Evolutionary conservation across 2,113 vertebrate genomes (phyloP), one percentile per base, ranked within the genome.

Genomic region (Toxostoma redivivum): DNA sequence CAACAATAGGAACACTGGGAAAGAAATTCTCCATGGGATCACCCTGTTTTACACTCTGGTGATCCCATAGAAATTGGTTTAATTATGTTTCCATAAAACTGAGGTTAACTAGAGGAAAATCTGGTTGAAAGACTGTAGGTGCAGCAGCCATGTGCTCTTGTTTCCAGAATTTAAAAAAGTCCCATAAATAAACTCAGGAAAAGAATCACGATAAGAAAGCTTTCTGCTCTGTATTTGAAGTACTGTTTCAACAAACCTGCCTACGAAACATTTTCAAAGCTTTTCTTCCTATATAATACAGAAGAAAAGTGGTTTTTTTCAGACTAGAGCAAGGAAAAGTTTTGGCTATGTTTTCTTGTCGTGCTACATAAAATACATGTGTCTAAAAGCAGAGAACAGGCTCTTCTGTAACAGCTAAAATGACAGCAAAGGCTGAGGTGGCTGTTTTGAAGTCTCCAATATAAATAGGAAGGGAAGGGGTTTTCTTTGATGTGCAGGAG

Each of bases 301-400:
- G 72, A 30, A 65, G n/a, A 69, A 77, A 81, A 82, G 54, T 4
- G 0, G 0, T 13, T 66, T 53, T 90, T 90, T 94, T 79, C 57
- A 88, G 64, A 69, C 62, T 84, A 79, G 38, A 86, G 79, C 24
- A 48, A 90, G 74, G 58, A 94, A 62, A 85, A 94, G 40, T 91
- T 95, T 94, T 79, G 64, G 61, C 73, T 94, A 74, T 35, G 33
- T 72, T 86, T 90, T 87, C 89, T 81, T 91, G 51, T 80, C 40
- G 54, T 50, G 22, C 44, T 84, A 30, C 42, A 22, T 64, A 96
- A 88, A 88, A 71, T 45, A 54, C 86, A 82, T 19, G 25, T 66
- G 51, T 54, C 81, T 95, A 47, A 74, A 81, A 77, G 85, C 40
- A 74, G 71, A 73, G 81, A 79, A 66, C 50, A 38, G 51, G 37